A percentile compares a stretch with the other conserved stretches of the same genome.
Conservation (phyloP, 2,888 invertebrate species). For the Drosophila atripex region DNA sequence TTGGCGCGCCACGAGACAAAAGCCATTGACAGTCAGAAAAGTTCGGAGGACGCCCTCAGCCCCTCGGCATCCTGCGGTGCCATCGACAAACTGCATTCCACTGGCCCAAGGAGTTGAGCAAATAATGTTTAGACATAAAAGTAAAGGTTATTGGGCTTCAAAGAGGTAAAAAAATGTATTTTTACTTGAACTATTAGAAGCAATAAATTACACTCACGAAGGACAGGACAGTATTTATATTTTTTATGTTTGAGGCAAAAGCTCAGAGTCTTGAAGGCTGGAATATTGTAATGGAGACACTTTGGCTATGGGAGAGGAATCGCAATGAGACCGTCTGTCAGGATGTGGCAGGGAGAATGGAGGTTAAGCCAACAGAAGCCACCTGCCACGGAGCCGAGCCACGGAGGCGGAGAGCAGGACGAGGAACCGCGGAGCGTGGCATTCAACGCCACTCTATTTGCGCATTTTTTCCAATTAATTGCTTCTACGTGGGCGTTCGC, state of each 20-base stretch:
- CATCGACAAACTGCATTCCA: slow-evolving; percentile 32
- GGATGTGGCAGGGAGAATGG: slow-evolving; percentile 18
- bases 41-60: slow-evolving; percentile 37
- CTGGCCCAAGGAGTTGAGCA: slow-evolving; percentile 24
- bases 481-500: slow-evolving; percentile 66
- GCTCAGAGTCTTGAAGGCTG: slow-evolving; percentile 26
- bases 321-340: slow-evolving; percentile 7
- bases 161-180: slow-evolving; percentile 14
- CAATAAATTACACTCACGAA: slow-evolving; percentile 45
- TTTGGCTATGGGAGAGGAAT: background rate
- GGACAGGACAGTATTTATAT: slow-evolving; percentile 23
- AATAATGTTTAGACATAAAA: slow-evolving; percentile 1
- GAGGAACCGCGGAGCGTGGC: slow-evolving; percentile 1
- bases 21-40: slow-evolving; percentile 74
- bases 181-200: slow-evolving; percentile 50
- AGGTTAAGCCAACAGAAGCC: slow-evolving; percentile 70
- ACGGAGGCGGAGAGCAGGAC: background rate
- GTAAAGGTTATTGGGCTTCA: background rate
- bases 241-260: background rate
- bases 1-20: slow-evolving; percentile 72
- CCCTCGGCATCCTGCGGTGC: background rate
- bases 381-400: slow-evolving; percentile 17
- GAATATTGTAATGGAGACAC: slow-evolving; percentile 1
- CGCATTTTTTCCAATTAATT: slow-evolving; percentile 78
- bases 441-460: slow-evolving; percentile 62